Evolutionary conservation across 1,140 invertebrate genomes (phyloP), one percentile per base, ranked within the genome.

Genomic region (Macrocentrus cingulum): DNA sequence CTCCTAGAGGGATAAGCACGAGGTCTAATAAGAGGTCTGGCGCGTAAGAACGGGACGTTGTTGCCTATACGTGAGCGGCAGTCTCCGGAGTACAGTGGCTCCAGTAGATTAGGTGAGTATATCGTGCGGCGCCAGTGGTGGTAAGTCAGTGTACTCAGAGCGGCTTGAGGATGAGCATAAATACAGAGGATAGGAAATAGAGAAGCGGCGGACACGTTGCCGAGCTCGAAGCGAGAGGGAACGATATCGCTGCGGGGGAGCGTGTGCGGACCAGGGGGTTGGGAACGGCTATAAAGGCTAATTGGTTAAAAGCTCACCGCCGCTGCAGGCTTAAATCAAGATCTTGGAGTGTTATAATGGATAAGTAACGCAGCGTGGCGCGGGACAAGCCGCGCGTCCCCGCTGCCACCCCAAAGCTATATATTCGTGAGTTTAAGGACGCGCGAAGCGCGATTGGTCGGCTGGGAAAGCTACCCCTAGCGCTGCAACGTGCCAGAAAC

Each of bases 321-420:
- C 72, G 75, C 72, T 75, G 74, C 74, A 76, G 77, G 76, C 77
- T 80, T 80, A 79, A 80, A 80, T 80, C 77, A 80, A 80, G 77
- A 80, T 79, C 76, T 78, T 78, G 76, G 76, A 79, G 77, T 79
- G 77, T 79, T 80, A 80, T 80, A 80, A 80, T 80, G 77, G 76
- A 79, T 79, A 79, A 79, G 76, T 79, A 79, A 79, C 75, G 77
- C 76, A 74, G 69, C 63, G 70, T 72, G 74, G 76, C 75, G 69
- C 64, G 68, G 64, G 69, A 70, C 63, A 62, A 65, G 59, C 61
- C 61, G 46, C 57, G 49, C 19, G 19, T 56, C 51, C 51, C 58
- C 58, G 62, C 55, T 51, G 56, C 39, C 42, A 15, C 46, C 32
- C 50, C 62, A 49, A 37, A 57, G 59, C 56, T 37, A 64, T 74